Evolutionary conservation across 2,888 invertebrate species (phyloP), one percentile per base, ranked within the genome.

Genomic region (Athalia rosae): DNA sequence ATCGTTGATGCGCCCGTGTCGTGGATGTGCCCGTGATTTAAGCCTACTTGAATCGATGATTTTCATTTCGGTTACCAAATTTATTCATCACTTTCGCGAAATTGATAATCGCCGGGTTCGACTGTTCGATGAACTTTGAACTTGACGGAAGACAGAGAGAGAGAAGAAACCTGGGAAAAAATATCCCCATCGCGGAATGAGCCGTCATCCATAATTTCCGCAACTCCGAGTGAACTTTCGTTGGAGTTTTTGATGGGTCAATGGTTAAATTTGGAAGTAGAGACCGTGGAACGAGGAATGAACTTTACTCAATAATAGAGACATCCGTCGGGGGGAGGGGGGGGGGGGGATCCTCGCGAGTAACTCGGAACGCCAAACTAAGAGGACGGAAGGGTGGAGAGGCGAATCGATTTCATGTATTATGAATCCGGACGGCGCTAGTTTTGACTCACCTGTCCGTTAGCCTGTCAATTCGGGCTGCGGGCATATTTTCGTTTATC

Each of bases 311-410:
- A 74, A 62, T 74, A 74, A 74, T 74, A 62, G 74, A 74, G 74
- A 74, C 61, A 61, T 59, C 74, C 62, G 74, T 74, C 74, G 50
- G 74, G 62, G n/a, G n/a, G n/a, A n/a, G n/a, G n/a, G n/a, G n/a
- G n/a, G n/a, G n/a, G n/a, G n/a, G n/a, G n/a, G 62, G 43, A 47
- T 74, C 61, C 59, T 61, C 47, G 61, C 61, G 74, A 47, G 59
- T n/a, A 62, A 53, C 67, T 28, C 28, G 53, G 50, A 67, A 58
- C 13, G 43, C n/a, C 11, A 59, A 45, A 28, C 61, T 47, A 11
- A 61, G 28, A 50, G 61, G 11, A 59, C 50, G 28, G 48, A 62
- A 47, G 73, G 71, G 45, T 71, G 41, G 62, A 47, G 48, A 6
- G 59, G 61, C 9, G 74, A 28, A 74, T 74, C 74, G 74, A 74